Evolutionary conservation across 1,140 invertebrate species (phyloP).

Genomic region (Drosophila neocordata): DNA sequence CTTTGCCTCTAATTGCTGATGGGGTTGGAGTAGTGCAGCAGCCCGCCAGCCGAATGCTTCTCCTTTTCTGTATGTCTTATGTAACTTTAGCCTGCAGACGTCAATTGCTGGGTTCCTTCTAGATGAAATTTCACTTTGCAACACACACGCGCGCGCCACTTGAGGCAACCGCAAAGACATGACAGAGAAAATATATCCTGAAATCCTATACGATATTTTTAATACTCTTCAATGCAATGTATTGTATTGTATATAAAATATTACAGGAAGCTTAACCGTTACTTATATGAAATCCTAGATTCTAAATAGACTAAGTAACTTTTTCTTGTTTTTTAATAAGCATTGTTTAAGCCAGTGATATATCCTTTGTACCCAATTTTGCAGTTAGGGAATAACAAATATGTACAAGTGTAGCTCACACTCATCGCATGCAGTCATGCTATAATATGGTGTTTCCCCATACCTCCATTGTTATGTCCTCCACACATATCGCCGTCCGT

Average conservation of each 20-base stretch:
- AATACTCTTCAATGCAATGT: neutral
- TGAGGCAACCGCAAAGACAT: constrained; percentile 45
- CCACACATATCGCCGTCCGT: constrained; percentile 27
- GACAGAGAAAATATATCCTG: constrained; percentile 13
- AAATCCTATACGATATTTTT: neutral
- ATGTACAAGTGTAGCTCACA: neutral
- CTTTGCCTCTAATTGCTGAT: constrained; percentile 18
- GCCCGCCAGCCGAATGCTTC: constrained; percentile 14
- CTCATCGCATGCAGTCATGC: constrained; percentile 5
- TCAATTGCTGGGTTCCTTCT: constrained; percentile 49
- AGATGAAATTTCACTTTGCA: constrained; percentile 21
- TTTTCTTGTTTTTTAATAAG: neutral
- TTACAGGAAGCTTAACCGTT: too few relatives aligned
- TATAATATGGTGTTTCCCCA: constrained; percentile 2
- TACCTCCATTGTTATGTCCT: constrained; percentile 8
- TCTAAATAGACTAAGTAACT: too few relatives aligned
- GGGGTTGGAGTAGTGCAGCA: constrained; percentile 29
- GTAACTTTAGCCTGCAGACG: constrained; percentile 69
- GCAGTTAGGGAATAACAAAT: neutral
- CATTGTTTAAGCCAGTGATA: neutral
- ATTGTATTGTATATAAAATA: too few relatives aligned
- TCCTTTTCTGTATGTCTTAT: constrained; percentile 44
- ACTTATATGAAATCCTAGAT: neutral
- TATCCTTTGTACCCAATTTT: neutral
- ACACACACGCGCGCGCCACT: constrained; percentile 43